These are phyloP conservation scores for Brachionus rotundiformis DNA, from an alignment of 1,140 invertebrate species.

Conservation along the genomic window DNA sequence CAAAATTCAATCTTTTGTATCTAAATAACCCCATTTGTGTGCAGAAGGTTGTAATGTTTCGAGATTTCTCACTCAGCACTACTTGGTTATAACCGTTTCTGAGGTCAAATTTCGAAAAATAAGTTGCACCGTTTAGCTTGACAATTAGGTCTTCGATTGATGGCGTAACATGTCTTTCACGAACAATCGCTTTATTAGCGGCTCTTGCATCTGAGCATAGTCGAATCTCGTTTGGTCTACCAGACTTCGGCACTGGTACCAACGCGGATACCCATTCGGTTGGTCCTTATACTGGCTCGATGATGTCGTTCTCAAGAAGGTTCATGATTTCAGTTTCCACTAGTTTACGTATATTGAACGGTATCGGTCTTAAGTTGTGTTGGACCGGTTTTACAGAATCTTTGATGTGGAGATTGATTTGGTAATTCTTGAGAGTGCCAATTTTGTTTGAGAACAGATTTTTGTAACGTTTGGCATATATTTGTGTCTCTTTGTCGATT, in stretches of 20 bases:
- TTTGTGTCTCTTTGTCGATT: not conserved
- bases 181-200: not conserved
- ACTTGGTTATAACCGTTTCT: not conserved
- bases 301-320: constrained; percentile 54
- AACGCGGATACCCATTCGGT: constrained; percentile 57
- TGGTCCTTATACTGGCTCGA: constrained; percentile 55
- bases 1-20: constrained; percentile 10
- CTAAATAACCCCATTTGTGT: not conserved
- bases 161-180: not conserved
- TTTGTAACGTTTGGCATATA: not conserved
- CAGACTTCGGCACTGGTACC: constrained; percentile 56
- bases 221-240: constrained; percentile 37
- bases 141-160: not conserved
- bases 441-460: not conserved
- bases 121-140: not conserved
- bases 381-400: not conserved
- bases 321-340: not conserved
- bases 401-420: not conserved
- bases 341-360: not conserved
- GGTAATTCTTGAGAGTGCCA: not conserved
- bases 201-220: not conserved
- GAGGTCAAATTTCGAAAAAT: not conserved
- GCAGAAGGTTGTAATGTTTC: not conserved
- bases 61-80: not conserved
- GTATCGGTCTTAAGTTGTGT: not conserved